Evolutionary conservation across 2,113 vertebrate species (phyloP).

Genomic region (Zootoca vivipara): DNA sequence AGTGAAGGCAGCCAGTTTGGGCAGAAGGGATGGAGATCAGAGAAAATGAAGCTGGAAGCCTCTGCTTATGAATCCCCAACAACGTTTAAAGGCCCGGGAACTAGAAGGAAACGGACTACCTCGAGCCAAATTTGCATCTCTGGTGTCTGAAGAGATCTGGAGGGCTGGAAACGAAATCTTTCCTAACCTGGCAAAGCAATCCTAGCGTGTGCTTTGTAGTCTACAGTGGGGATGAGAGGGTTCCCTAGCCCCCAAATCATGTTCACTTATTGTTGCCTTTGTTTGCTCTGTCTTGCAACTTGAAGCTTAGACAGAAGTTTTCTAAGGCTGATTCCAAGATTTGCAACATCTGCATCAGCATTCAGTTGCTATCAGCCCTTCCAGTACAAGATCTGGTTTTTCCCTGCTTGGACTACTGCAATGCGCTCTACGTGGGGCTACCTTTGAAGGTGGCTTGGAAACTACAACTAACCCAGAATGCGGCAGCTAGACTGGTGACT

Average conservation of each 20-base stretch:
- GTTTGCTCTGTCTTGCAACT: not conserved
- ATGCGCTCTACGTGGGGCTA: too few species aligned
- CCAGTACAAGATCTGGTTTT: too few species aligned
- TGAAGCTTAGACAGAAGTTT: not conserved
- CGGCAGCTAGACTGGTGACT: too few species aligned
- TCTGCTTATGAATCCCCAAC: not conserved
- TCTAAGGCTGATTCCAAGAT: not conserved
- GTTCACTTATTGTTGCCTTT: not conserved
- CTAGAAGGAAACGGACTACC: not conserved
- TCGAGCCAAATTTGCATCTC: not conserved
- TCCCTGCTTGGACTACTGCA: too few species aligned
- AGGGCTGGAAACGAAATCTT: not conserved
- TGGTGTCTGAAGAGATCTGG: not conserved
- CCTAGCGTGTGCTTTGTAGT: not conserved
- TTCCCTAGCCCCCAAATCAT: not conserved
- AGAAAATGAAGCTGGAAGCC: not conserved
- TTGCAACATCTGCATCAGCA: not conserved
- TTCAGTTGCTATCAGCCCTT: not conserved
- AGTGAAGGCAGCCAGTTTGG: slow-evolving; percentile 4
- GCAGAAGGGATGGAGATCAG: slow-evolving; percentile 6
- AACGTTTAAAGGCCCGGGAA: not conserved
- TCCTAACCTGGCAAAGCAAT: not conserved
- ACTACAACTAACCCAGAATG: too few species aligned
- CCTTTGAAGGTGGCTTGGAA: too few species aligned
- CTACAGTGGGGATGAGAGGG: not conserved